These are phyloP conservation scores for Nesogale talazaci DNA, from an alignment of 2,113 vertebrate species.

Conservation along the genomic window DNA sequence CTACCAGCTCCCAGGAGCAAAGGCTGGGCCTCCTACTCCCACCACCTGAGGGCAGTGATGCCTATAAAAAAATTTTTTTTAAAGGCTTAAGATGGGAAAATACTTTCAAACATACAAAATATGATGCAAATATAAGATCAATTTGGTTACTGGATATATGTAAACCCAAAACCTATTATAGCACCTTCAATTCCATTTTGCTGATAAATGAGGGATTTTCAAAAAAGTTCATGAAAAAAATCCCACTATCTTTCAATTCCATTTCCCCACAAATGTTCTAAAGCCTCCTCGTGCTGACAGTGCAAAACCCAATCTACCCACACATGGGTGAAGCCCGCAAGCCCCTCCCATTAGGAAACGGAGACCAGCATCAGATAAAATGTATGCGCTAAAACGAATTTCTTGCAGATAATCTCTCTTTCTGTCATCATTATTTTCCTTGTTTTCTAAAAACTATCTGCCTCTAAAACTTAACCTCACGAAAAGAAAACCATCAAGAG, in stretches of 20 bases:
- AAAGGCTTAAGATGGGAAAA: not conserved
- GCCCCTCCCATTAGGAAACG: not conserved
- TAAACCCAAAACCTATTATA: not conserved
- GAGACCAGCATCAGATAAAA: not conserved
- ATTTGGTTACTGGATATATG: not conserved
- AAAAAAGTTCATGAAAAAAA: too few species aligned
- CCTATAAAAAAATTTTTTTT: too few species aligned
- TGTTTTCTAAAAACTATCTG: constrained; percentile 37
- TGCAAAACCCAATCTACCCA: not conserved
- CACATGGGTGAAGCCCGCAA: not conserved
- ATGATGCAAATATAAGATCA: not conserved
- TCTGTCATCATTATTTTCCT: constrained; percentile 5
- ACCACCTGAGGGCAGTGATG: too few species aligned
- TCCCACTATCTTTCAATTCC: too few species aligned
- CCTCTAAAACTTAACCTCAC: constrained; percentile 6
- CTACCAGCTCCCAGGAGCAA: too few species aligned
- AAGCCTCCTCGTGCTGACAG: not conserved
- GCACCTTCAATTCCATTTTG: not conserved
- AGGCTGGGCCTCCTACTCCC: too few species aligned
- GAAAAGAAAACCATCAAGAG: constrained; percentile 40
- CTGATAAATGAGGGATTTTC: not conserved
- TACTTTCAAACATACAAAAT: not conserved
- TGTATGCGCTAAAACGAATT: not conserved
- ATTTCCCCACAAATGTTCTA: too few species aligned
- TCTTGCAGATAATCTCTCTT: constrained; percentile 1